Conservation (phyloP, 2,113 vertebrate genomes). For the Elephantulus edwardii region DNA sequence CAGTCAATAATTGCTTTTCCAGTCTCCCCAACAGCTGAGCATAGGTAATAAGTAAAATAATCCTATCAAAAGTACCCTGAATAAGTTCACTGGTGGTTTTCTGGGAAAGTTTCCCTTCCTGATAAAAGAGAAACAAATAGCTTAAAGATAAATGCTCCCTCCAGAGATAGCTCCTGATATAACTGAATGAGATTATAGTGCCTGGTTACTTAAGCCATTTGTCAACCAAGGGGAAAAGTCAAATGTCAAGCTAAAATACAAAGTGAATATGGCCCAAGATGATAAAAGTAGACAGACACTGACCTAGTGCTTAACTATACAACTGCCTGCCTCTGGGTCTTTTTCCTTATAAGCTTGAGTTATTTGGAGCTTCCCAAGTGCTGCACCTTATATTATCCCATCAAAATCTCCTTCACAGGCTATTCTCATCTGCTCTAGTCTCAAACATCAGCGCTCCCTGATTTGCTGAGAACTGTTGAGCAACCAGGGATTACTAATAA, state of each 20-base stretch:
- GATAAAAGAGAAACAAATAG: neutral
- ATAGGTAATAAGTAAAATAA: neutral
- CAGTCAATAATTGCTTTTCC: neutral
- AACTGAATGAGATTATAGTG: neutral
- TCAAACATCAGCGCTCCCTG: neutral
- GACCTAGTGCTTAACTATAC: neutral
- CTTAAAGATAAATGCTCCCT: neutral
- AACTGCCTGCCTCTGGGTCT: neutral
- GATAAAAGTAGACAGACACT: neutral
- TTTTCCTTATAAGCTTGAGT: neutral
- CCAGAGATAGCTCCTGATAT: neutral
- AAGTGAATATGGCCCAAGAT: neutral
- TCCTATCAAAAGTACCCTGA: constrained; percentile 14
- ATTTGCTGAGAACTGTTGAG: neutral
- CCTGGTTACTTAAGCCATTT: neutral
- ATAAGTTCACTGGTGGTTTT: constrained; percentile 25
- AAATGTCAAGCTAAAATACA: neutral
- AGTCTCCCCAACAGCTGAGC: neutral
- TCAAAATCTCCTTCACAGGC: neutral
- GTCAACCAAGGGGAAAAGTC: neutral
- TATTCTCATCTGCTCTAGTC: neutral
- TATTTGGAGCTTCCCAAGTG: neutral
- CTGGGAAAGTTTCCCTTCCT: constrained; percentile 18
- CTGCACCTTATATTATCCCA: neutral
- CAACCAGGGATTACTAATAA: neutral